phyloP scores from a whole-genome alignment of 92 coral and sea anemone genomes.

The Plumapathes pennacea region DNA sequence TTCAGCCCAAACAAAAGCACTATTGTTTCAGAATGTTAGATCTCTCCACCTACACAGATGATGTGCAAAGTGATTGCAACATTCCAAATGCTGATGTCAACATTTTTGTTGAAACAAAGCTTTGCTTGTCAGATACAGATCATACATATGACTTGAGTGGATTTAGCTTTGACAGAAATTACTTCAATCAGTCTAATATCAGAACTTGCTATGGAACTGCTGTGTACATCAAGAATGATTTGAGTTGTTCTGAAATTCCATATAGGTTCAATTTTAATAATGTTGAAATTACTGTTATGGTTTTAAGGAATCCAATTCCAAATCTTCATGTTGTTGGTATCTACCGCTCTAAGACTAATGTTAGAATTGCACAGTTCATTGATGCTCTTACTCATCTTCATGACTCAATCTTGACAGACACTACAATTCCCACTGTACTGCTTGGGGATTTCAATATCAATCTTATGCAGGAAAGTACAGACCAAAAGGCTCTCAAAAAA shows the following conservation, averaged over 20 bases:
- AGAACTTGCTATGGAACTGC: slow-evolving; percentile 59
- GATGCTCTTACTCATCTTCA: slow-evolving; percentile 46
- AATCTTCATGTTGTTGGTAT: slow-evolving; percentile 60
- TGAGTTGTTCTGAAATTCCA: slow-evolving; percentile 24
- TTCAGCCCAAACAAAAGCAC: slow-evolving; percentile 6
- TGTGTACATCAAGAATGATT: slow-evolving; percentile 38
- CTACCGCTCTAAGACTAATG: slow-evolving; percentile 54
- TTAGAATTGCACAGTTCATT: slow-evolving; percentile 28
- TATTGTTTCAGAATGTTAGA: slow-evolving; percentile 66
- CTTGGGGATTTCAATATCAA: slow-evolving; percentile 60
- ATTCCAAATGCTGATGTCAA: slow-evolving; percentile 56
- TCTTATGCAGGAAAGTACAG: slow-evolving; percentile 27
- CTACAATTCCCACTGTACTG: slow-evolving; percentile 17
- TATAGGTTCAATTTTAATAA: slow-evolving; percentile 25
- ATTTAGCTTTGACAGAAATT: slow-evolving; percentile 50
- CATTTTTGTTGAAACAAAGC: slow-evolving; percentile 62
- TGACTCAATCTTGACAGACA: slow-evolving; percentile 3
- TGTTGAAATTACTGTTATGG: slow-evolving; percentile 43
- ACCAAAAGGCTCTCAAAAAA: slow-evolving; percentile 33
- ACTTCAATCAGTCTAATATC: slow-evolving; percentile 20
- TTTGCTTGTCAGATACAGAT: slow-evolving; percentile 40
- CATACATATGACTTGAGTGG: slow-evolving; percentile 11
- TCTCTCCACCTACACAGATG: slow-evolving; percentile 58
- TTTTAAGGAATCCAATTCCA: slow-evolving; percentile 31
- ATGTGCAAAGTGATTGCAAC: slow-evolving; percentile 39